Percentiles rank a stretch among this genome's conserved stretches.
Evolutionary conservation across 2,113 vertebrate species (phyloP).

Genomic region (Amphiprion percula): DNA sequence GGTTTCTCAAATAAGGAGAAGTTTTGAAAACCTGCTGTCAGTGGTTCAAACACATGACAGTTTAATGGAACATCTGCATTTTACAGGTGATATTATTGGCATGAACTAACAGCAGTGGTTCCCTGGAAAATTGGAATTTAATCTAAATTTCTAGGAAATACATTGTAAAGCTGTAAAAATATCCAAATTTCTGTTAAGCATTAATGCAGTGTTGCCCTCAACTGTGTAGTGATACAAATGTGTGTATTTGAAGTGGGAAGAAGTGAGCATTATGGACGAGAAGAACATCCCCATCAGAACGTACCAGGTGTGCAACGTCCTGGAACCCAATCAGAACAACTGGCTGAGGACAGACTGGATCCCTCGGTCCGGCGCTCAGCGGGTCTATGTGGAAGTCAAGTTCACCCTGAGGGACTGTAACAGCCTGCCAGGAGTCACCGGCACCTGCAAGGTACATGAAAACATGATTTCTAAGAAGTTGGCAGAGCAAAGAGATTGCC

Average conservation of each 20-base stretch:
- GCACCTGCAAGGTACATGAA: slow-evolving; percentile 91
- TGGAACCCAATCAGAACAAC: slow-evolving; percentile 97
- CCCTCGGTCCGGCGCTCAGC: slow-evolving; percentile 94
- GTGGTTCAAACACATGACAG: not conserved
- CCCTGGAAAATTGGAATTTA: not conserved
- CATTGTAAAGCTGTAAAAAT: not conserved
- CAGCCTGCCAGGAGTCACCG: slow-evolving; percentile 97
- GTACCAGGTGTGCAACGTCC: slow-evolving; percentile 96
- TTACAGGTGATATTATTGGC: not conserved
- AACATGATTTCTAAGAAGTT: not conserved
- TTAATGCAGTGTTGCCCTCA: not conserved
- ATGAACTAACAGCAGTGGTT: not conserved
- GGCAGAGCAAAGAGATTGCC: not conserved
- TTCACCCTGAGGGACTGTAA: slow-evolving; percentile 98
- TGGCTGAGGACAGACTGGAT: slow-evolving; percentile 99
- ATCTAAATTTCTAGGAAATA: not conserved
- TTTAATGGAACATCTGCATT: slow-evolving; percentile 5
- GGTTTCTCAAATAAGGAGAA: not conserved
- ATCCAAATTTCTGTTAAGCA: not conserved
- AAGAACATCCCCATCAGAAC: slow-evolving; percentile 87
- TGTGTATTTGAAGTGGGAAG: slow-evolving; percentile 83
- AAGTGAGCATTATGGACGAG: slow-evolving; percentile 88
- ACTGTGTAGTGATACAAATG: not conserved
- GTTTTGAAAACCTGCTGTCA: slow-evolving; percentile 14
- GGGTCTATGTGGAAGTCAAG: slow-evolving; percentile 98